Evolutionary conservation across 1,140 invertebrate species (phyloP), one percentile per base, ranked within the genome.

Genomic region (Caerostris extrusa): DNA sequence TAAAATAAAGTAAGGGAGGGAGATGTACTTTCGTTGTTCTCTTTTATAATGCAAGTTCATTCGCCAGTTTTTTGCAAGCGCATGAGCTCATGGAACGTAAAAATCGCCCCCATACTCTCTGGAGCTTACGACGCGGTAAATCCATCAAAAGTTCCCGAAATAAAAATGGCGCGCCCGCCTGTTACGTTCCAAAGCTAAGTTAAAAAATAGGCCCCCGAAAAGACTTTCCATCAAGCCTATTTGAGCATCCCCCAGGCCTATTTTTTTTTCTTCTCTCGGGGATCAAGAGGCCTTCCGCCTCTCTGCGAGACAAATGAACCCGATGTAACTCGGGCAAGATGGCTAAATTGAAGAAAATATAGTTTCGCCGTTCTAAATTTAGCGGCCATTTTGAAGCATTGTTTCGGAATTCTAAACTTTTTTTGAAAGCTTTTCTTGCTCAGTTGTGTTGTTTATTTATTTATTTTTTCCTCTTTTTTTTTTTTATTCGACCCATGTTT

Each of bases 171-270:
- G 10, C 50, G 19, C 50, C 61, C 53, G 19, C 34, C 53, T 58
- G 56, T 57, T 85, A 85, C 83, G 57, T 3, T 85, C 55, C 53
- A 77, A 77, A 77, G 71, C 56, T 57, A 85, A 85, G 57, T 85
- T 85, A 85, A 85, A 85, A 85, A 85, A 85, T 85, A 58, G 83
- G 57, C 34, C 64, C 64, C 64, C 5, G 7, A 67, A n/a, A n/a
- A 67, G 64, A 67, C 3, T 12, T n/a, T 67, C n/a, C 64, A 67
- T 14, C n/a, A 67, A 67, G 34, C 34, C n/a, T 67, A 67, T 67
- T n/a, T 67, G 12, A 7, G 64, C 64, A 67, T 14, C 12, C 64
- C 64, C 3, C 34, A 34, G 34, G 34, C 34, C 34, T 34, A 34
- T 34, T 34, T 34, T 34, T 34, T 34, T 34, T 34, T 34, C 34